Conservation (phyloP, 2,797 vertebrate genomes). For the Macroramphosus scolopax region DNA sequence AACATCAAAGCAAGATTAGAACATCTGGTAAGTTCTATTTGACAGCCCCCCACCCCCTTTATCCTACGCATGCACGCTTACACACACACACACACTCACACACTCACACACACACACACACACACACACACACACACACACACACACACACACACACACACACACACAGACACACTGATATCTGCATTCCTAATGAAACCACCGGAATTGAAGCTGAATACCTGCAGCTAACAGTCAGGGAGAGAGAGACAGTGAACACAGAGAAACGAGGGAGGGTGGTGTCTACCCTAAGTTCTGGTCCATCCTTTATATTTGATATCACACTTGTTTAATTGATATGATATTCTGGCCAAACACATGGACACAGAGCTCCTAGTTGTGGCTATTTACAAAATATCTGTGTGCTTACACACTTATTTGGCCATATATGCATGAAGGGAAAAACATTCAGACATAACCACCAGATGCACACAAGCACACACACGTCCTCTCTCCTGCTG, state of each 20-base stretch:
- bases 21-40: constrained; percentile 97
- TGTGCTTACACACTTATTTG: constrained; percentile 21
- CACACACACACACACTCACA: constrained; percentile 74
- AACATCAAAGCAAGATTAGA: constrained; percentile 95
- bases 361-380: too few relatives aligned
- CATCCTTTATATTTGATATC: constrained; percentile 37
- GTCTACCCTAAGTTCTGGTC: constrained; percentile 30
- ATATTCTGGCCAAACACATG: constrained; percentile 22
- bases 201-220: constrained; percentile 85
- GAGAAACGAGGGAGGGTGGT: constrained; percentile 36
- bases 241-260: constrained; percentile 27
- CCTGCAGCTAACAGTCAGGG: constrained; percentile 57
- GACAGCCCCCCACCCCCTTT: constrained; percentile 71
- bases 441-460: background rate
- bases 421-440: constrained; percentile 11
- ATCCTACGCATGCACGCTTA: too few relatives aligned
- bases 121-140: constrained; percentile 42
- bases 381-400: too few relatives aligned
- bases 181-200: constrained; percentile 90
- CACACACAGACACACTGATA: constrained; percentile 81
- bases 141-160: constrained; percentile 28
- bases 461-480: constrained; percentile 42
- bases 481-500: constrained; percentile 37
- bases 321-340: constrained; percentile 37
- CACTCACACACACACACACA: too few relatives aligned